These are phyloP conservation scores for Manacus vitellinus DNA, from an alignment of 2,113 vertebrate genomes.

Conservation along the genomic window DNA sequence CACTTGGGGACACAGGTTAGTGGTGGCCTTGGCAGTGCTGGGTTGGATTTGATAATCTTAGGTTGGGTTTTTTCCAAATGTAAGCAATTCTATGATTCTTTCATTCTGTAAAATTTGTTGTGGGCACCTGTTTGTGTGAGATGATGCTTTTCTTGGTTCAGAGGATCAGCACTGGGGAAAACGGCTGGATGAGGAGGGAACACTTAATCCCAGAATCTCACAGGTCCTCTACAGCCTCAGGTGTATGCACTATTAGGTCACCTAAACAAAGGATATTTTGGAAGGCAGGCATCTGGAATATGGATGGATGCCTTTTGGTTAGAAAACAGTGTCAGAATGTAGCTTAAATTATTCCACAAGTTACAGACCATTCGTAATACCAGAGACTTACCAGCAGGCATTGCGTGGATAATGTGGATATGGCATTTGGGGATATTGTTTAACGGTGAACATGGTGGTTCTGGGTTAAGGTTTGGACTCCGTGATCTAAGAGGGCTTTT, in stretches of 20 bases:
- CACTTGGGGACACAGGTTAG: rapidly evolving
- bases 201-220: neutral
- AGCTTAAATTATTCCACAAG: neutral
- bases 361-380: rapidly evolving
- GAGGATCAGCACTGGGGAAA: neutral
- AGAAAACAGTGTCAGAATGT: neutral
- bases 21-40: neutral
- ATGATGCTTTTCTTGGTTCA: neutral
- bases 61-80: neutral
- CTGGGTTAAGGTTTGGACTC: no score
- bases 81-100: neutral
- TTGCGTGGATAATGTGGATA: no score
- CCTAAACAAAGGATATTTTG: neutral
- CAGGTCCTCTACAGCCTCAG: neutral
- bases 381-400: neutral
- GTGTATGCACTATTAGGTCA: rapidly evolving
- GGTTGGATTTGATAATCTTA: neutral
- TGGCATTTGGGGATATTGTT: no score
- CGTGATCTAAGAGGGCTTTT: neutral
- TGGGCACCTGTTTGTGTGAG: neutral
- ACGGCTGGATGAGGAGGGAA: neutral
- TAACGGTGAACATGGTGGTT: neutral
- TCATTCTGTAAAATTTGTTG: neutral
- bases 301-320: rapidly evolving
- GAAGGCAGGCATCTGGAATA: neutral